phyloP scores from a whole-genome alignment of 1,140 invertebrate genomes.

The Drosophila bipectinata region DNA sequence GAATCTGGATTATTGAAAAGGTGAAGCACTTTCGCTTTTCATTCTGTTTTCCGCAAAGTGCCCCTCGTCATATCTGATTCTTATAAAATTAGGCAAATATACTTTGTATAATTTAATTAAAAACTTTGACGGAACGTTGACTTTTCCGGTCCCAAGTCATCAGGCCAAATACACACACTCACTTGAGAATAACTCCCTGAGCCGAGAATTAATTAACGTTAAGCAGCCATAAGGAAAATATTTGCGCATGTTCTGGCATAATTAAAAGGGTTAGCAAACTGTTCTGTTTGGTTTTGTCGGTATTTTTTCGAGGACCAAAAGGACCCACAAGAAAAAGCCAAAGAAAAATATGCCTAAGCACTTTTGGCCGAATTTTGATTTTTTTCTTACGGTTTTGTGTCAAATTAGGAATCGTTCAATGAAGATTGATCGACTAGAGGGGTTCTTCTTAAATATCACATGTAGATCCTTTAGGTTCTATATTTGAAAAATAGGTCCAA shows the following conservation, averaged over 20 bases:
- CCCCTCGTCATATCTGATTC: constrained; percentile 11
- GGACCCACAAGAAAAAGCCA: constrained; percentile 8
- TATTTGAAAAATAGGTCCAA: too few relatives aligned
- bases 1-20: not conserved
- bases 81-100: constrained; percentile 56
- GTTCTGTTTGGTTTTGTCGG: constrained; percentile 11
- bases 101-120: constrained; percentile 76
- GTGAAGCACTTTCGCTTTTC: not conserved
- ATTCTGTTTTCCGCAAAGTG: not conserved
- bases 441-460: not conserved
- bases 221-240: constrained; percentile 70
- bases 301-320: constrained; percentile 13
- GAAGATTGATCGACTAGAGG: constrained; percentile 1
- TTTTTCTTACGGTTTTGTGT: constrained; percentile 7
- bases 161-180: constrained; percentile 54
- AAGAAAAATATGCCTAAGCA: constrained; percentile 44
- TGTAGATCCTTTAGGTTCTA: too few relatives aligned
- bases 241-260: constrained; percentile 78
- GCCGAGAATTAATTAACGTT: constrained; percentile 75
- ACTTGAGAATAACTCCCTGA: constrained; percentile 39
- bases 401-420: not conserved
- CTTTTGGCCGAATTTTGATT: constrained; percentile 23
- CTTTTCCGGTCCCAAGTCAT: constrained; percentile 61
- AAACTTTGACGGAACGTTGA: constrained; percentile 64
- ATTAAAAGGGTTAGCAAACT: constrained; percentile 61